Base-by-base conservation (phyloP, 2,888 invertebrate genomes). In the Urechis unicinctus region DNA sequence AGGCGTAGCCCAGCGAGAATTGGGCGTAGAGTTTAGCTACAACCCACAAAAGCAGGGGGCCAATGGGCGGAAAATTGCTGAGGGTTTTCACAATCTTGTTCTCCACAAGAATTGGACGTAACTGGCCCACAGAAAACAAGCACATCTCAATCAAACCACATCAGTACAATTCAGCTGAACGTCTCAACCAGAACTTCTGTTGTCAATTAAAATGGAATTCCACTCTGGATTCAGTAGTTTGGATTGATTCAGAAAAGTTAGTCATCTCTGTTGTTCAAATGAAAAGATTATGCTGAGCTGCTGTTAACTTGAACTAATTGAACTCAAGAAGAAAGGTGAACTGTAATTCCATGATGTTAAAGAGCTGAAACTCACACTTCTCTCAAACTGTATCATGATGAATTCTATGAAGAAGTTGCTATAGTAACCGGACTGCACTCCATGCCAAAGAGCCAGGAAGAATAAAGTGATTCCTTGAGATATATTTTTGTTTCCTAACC, bases 361-460 rank as follows among this genome's bases (percentile, higher is more conserved):
- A 31, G 17, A 44, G 9, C 25, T 21, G n/a, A 13, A 13, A 50
- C 66, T 53, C 49, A 76, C 76, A 67, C 72, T 67, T 48, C 61
- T 61, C 60, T 75, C 75, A 36, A 68, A 65, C 52, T 68, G 70
- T 51, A 72, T 61, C 59, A 72, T 67, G 46, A 90, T 79, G 73
- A 93, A 95, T 74, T 97, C 97, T 78, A 92, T 86, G 56, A 89
- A 83, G 82, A 97, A 97, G 47, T 89, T 88, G 70, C 90, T 81
- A 74, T 94, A 97, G 73, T 98, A 98, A 1, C 97, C 96, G 9
- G 89, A 86, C 73, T 92, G 89, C 52, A 91, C 85, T 13, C 97
- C 97, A 78, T 97, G 97, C 97, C 97, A 97, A 0, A 94, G 71
- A 0, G 97, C 93, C 42, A 98, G 83, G 79, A 95, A 97, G 0